Evolutionary conservation across 2,797 vertebrate genomes (phyloP).

Genomic region (Platalea minor): DNA sequence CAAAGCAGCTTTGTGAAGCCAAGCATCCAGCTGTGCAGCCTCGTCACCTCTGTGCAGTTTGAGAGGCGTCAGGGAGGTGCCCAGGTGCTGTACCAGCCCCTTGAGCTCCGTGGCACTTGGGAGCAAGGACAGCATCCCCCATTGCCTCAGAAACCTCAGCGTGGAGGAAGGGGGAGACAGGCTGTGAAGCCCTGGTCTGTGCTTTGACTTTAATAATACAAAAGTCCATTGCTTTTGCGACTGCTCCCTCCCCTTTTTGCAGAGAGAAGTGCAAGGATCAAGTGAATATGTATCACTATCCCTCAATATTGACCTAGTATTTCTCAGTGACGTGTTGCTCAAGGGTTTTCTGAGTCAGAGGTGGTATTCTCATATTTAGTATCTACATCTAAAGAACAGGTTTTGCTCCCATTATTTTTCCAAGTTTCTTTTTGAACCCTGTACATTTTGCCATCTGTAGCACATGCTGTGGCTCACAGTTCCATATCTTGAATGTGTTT

Average conservation of each 20-base stretch:
- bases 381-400: background rate
- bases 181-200: background rate
- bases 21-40: background rate
- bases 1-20: background rate
- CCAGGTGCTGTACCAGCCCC: background rate
- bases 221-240: background rate
- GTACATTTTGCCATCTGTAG: background rate
- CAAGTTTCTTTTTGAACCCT: background rate
- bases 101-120: accelerated
- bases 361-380: background rate
- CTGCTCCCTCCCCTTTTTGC: background rate
- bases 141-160: background rate
- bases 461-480: background rate
- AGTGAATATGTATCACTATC: background rate
- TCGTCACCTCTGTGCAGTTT: accelerated
- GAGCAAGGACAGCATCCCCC: background rate
- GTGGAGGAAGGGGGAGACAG: background rate
- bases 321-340: background rate
- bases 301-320: background rate
- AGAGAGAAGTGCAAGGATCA: background rate
- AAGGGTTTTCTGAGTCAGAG: background rate
- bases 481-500: background rate
- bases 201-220: background rate
- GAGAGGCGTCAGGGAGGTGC: background rate
- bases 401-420: background rate